Evolutionary conservation across 2,888 invertebrate genomes (phyloP).

Genomic region (Anticlea derivata): DNA sequence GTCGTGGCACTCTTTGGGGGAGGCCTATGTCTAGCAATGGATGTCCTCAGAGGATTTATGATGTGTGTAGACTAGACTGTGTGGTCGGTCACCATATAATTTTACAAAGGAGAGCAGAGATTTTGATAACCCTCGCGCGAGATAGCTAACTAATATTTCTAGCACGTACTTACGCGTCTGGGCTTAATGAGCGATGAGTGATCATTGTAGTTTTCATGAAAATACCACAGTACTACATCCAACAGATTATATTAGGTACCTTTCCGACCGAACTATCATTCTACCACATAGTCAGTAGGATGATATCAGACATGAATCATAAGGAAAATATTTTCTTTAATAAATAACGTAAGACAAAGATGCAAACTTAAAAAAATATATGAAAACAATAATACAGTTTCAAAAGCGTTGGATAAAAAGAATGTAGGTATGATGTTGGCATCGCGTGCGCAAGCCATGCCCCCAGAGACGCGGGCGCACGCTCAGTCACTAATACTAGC

Average conservation of each 20-base stretch:
- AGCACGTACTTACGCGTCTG: constrained; percentile 46
- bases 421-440: constrained; percentile 23
- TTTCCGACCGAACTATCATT: too few species aligned
- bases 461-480: constrained; percentile 56
- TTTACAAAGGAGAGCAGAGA: neutral
- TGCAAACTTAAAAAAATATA: constrained; percentile 24
- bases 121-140: neutral
- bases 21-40: too few species aligned
- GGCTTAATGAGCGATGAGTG: constrained; percentile 42
- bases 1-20: too few species aligned
- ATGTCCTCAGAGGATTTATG: too few species aligned
- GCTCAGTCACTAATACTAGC: constrained; percentile 42
- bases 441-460: constrained; percentile 60
- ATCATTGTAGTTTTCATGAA: constrained; percentile 10
- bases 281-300: too few species aligned
- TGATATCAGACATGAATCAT: too few species aligned
- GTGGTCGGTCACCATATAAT: neutral
- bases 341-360: neutral
- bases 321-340: neutral
- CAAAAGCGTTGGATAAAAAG: constrained; percentile 33
- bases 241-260: too few species aligned
- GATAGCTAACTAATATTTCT: neutral
- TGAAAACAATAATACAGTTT: constrained; percentile 13
- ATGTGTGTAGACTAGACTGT: too few species aligned
- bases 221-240: neutral